phyloP scores from a whole-genome alignment of 2,113 vertebrate species.

The Coryphaenoides rupestris region DNA sequence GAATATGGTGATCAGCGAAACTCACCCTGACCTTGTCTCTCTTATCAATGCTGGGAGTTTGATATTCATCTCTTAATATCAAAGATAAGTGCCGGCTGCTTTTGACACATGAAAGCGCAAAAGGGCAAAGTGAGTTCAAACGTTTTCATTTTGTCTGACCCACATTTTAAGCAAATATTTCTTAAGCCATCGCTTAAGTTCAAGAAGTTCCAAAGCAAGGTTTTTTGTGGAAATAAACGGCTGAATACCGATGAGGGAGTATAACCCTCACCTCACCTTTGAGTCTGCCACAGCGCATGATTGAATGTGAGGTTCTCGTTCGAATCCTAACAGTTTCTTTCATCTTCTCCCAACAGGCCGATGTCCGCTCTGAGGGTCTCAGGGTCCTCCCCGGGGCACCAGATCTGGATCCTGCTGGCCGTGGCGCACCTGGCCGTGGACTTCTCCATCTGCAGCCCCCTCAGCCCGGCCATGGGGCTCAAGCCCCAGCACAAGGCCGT shows the following conservation, averaged over 20 bases:
- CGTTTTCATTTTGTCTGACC: conserved; percentile 39
- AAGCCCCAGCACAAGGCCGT: conserved; percentile 60
- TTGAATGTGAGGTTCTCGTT: conserved; percentile 2
- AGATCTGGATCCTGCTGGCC: conserved; percentile 76
- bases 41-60: conserved; percentile 38
- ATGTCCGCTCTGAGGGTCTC: conserved; percentile 66
- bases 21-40: conserved; percentile 44
- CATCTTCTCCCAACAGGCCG: conserved; percentile 55
- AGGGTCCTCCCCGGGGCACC: conserved; percentile 66
- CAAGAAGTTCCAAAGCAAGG: conserved; percentile 29
- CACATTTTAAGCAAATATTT: conserved; percentile 29
- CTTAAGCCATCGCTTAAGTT: conserved; percentile 21
- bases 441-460: conserved; percentile 71
- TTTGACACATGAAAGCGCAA: conserved; percentile 22
- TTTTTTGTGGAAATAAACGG: conserved; percentile 7
- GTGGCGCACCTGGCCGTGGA: conserved; percentile 78
- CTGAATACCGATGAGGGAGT: conserved; percentile 32
- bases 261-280: no score
- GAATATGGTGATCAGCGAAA: conserved; percentile 51
- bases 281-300: conserved; percentile 11
- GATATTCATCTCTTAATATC: conserved; percentile 49
- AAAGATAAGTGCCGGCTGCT: conserved; percentile 26
- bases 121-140: conserved; percentile 21
- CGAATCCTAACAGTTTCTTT: conserved; percentile 11
- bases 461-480: conserved; percentile 60